Percentiles rank a stretch among this genome's conserved stretches.
These are phyloP conservation scores for Pangasianodon hypophthalmus DNA, from an alignment of 2,113 vertebrate species.

Conservation along the genomic window DNA sequence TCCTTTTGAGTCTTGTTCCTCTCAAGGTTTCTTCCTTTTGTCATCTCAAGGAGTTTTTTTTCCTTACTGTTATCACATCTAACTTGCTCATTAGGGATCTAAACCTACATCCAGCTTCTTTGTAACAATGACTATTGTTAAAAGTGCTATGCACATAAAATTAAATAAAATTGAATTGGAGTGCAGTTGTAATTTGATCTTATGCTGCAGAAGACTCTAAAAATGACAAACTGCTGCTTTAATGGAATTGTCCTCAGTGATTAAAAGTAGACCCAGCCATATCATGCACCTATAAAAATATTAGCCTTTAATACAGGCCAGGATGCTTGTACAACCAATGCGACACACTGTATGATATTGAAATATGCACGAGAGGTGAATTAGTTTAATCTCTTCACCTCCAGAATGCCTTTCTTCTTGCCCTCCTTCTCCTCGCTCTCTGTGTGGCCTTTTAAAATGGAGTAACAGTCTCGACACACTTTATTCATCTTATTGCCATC, in stretches of 20 bases:
- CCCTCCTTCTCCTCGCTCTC: conserved; percentile 82
- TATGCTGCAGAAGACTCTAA: background rate
- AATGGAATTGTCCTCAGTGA: background rate
- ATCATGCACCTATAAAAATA: background rate
- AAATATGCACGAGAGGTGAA: background rate
- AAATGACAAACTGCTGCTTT: background rate
- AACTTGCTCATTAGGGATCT: no score
- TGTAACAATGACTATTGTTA: background rate
- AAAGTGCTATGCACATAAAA: background rate
- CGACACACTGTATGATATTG: background rate
- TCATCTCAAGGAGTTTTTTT: background rate
- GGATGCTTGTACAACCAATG: background rate
- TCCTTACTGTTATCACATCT: background rate
- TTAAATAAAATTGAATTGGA: background rate
- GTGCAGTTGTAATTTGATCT: background rate
- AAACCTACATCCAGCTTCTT: background rate
- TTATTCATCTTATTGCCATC: conserved; percentile 88
- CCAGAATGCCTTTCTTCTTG: conserved; percentile 90
- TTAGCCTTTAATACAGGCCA: background rate
- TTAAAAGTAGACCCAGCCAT: background rate
- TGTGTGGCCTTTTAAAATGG: conserved; percentile 79
- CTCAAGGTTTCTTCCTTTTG: background rate
- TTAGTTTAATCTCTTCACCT: conserved; percentile 72
- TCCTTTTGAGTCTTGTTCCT: background rate
- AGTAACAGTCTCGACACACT: conserved; percentile 92